A percentile compares a stretch with the other conserved stretches of the same genome.
Conservation (phyloP, 2,797 vertebrate species). For the Cephalopachus bancanus region DNA sequence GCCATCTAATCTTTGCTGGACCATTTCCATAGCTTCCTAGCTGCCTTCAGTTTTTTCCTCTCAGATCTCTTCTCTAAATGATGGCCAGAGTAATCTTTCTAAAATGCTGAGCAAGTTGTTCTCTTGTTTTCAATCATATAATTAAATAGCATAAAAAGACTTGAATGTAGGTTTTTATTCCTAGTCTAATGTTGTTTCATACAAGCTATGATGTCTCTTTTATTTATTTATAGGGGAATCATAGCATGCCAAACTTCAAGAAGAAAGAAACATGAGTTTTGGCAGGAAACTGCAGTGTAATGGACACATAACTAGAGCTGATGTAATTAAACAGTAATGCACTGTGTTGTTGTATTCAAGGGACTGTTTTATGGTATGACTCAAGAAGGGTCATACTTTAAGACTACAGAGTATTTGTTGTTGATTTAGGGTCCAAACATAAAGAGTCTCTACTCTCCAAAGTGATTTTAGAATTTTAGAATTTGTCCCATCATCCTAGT, state of each 20-base stretch:
- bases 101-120: neutral
- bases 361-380: neutral
- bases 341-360: neutral
- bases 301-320: neutral
- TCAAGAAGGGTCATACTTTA: neutral
- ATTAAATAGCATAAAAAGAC: neutral
- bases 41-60: neutral
- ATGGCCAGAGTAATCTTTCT: neutral
- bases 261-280: neutral
- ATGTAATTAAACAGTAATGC: neutral
- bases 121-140: neutral
- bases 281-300: neutral
- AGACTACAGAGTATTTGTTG: neutral
- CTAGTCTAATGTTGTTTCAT: neutral
- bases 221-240: neutral
- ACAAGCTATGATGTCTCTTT: neutral
- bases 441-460: neutral
- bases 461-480: neutral
- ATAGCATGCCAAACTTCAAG: neutral
- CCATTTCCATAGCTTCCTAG: neutral
- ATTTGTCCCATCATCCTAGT: neutral
- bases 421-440: neutral
- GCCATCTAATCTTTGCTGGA: neutral
- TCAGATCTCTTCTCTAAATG: neutral
- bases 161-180: neutral